phyloP scores from a whole-genome alignment of 2,113 vertebrate genomes.

The Oxyura jamaicensis region DNA sequence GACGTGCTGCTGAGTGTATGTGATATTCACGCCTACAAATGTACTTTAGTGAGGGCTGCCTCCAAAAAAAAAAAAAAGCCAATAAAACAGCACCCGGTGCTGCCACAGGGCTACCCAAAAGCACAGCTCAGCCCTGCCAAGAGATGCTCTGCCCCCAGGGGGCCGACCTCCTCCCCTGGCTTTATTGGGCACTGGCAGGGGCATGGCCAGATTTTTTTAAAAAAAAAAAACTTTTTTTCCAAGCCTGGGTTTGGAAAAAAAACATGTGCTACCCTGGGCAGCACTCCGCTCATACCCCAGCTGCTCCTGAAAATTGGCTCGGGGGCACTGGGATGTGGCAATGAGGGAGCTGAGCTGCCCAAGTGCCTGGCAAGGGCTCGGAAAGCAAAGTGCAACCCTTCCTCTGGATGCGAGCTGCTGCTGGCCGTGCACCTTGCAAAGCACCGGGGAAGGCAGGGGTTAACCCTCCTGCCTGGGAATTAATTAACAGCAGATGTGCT shows the following conservation, averaged over 20 bases:
- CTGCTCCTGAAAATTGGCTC: background rate
- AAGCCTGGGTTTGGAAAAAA: background rate
- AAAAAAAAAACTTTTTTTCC: background rate
- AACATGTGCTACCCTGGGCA: background rate
- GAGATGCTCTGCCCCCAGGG: background rate
- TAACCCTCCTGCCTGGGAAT: slow-evolving; percentile 61
- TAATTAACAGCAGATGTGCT: slow-evolving; percentile 76
- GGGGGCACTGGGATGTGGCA: background rate
- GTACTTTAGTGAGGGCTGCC: background rate
- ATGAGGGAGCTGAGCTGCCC: background rate
- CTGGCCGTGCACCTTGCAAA: background rate
- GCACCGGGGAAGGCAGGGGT: background rate
- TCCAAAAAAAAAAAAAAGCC: background rate
- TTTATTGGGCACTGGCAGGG: background rate
- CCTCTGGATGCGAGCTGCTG: background rate
- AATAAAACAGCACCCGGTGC: background rate
- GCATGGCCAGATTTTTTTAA: background rate
- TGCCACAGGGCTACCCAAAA: background rate
- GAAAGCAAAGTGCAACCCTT: background rate
- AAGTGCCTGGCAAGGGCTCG: background rate
- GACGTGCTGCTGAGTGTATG: background rate
- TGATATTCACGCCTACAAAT: rapidly evolving
- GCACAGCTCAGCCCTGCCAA: background rate
- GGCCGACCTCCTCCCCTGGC: background rate
- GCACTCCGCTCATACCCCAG: rapidly evolving